A percentile compares a stretch with the other conserved stretches of the same genome.
Conservation (phyloP, 2,888 invertebrate genomes). For the Microchrysa polita region DNA sequence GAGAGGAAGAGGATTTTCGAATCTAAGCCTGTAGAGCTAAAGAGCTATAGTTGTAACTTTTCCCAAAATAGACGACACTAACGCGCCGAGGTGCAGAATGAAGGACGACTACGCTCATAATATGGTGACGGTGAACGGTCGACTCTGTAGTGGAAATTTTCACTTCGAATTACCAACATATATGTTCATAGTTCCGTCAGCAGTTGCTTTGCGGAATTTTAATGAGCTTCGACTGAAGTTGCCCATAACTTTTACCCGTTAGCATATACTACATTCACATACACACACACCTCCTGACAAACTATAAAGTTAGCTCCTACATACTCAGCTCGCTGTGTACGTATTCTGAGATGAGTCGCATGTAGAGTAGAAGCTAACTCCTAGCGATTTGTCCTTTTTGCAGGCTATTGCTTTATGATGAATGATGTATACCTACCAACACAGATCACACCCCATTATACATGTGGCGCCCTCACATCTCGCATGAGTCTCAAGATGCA, state of each 20-base stretch:
- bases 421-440: not conserved
- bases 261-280: no score
- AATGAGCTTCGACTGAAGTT: conserved; percentile 19
- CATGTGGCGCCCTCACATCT: no score
- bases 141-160: conserved; percentile 15
- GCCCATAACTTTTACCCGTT: not conserved
- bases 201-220: conserved; percentile 38
- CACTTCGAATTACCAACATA: conserved; percentile 33
- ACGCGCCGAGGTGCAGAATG: not conserved
- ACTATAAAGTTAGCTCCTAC: no score
- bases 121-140: no score
- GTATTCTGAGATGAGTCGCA: no score
- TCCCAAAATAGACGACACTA: not conserved
- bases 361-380: no score
- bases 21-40: conserved; percentile 14
- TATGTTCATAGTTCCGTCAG: conserved; percentile 40
- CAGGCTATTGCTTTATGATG: not conserved
- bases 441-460: no score
- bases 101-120: no score
- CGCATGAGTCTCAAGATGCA: no score
- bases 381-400: no score
- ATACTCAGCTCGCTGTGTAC: no score
- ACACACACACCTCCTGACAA: no score
- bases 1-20: not conserved
- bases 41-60: conserved; percentile 39